Base-by-base conservation (phyloP, 2,888 invertebrate species). In the Thereva nobilitata region DNA sequence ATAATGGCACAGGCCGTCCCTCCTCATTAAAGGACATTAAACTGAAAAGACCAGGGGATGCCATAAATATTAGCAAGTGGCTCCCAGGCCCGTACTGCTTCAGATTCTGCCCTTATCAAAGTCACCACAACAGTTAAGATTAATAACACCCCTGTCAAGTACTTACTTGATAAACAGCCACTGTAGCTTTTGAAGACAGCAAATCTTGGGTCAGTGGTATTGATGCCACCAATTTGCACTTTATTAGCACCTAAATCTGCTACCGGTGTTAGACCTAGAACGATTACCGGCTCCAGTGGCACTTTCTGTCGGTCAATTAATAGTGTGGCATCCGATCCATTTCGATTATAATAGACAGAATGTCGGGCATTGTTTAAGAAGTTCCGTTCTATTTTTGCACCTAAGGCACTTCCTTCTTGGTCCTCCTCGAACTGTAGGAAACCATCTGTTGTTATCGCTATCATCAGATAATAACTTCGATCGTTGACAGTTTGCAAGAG, bases 141-240 rank as follows among this genome's bases (percentile, higher is more conserved):
- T 57, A 56, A 68, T 52, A 66, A 68, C 52, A 56, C 59, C 61
- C 64, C 35, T 55, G 64, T 66, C 64, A 50, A 35, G 42, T 40
- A 86, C 89, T 86, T 82, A 94, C 94, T 95, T 70, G 94, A 93
- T 70, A 95, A 83, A 79, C 95, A 95, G 66, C 95, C 94, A 75
- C 90, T 92, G 79, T 93, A 95, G 72, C 92, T 91, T 76, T 91
- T 92, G 76, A 91, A 94, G 68, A 90, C 89, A 69, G 87, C 88
- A 73, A 94, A 88, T 71, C 93, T 84, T 4, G 90, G 89, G 77
- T 93, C 93, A 4, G 89, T 89, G 4, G 92, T 92, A 74, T 92
- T 93, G 10, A 93, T 86, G 35, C 94, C 94, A 8, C 93, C 93
- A 63, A 95, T 87, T 78, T 93, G 92, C 7, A 93, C 91, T 74